Evolutionary conservation across 2,113 vertebrate species (phyloP).

Genomic region (Callipepla squamata): DNA sequence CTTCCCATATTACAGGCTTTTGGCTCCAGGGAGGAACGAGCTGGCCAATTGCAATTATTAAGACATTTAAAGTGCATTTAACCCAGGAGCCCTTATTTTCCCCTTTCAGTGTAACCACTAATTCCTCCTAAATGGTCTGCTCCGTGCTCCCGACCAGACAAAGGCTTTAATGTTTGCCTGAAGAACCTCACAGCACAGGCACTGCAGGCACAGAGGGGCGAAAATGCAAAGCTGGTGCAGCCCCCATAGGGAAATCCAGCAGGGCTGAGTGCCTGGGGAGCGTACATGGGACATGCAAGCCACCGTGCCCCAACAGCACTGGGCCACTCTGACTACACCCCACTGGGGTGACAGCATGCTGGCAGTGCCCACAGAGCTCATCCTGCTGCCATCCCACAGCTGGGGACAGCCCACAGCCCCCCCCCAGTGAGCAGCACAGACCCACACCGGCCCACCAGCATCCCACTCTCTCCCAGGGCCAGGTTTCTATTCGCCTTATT

Average conservation of each 20-base stretch:
- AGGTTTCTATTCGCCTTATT: background rate
- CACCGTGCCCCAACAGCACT: rapidly evolving
- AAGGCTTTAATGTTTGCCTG: constrained; percentile 58
- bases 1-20: constrained; percentile 71
- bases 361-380: background rate
- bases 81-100: constrained; percentile 64
- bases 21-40: constrained; percentile 64
- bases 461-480: background rate
- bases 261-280: background rate
- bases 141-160: constrained; percentile 40
- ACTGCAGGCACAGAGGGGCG: background rate
- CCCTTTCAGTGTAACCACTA: constrained; percentile 64
- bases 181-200: constrained; percentile 28
- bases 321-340: background rate
- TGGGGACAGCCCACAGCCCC: background rate
- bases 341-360: rapidly evolving
- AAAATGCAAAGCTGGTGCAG: constrained; percentile 16
- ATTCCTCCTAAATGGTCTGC: constrained; percentile 55
- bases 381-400: background rate
- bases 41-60: constrained; percentile 74
- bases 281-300: background rate
- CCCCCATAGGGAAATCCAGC: background rate
- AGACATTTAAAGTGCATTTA: constrained; percentile 74
- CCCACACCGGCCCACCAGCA: background rate
- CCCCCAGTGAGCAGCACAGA: background rate